Base-by-base conservation (phyloP, 1,140 invertebrate species). In the Drosophila pruinosa region DNA sequence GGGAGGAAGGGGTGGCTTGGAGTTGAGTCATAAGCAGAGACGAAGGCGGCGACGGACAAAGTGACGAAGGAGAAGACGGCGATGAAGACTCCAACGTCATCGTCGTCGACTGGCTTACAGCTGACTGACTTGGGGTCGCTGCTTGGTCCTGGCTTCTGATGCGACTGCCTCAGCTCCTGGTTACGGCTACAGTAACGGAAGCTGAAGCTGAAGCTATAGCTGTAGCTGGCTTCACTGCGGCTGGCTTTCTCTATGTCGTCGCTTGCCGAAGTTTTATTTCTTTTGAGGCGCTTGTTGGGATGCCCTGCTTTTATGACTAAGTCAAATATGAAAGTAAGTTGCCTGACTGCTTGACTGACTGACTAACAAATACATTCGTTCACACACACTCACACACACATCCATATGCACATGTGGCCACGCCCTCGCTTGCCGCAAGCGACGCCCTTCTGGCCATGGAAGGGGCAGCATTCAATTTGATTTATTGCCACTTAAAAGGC, bases 401-500 rank as follows among this genome's bases (percentile, higher is more conserved):
- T 22, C 0, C 45, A 1, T 22, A 14, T 3, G 8, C 45, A 28
- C 45, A 50, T 19, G 10, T n/a, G 31, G 10, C 62, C 45, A 31
- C 22, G 45, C 56, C 24, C 34, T 17, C 14, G 22, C 28, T 15
- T 36, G 62, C 31, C 64, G 59, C 56, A 59, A 22, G 36, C 26
- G 58, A 36, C 57, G 26, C 65, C 14, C 57, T 31, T 43, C 14
- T 45, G 67, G 56, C 39, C 19, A 45, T 15, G 24, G 21, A 39
- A 5, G 39, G 41, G 21, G 59, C 68, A 86, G 59, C 68, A 86
- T 67, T 76, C 82, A 86, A 86, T 86, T 86, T 86, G 81, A 86
- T 86, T 86, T 86, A 86, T 86, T 88, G 78, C 81, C 81, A 86
- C 81, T 88, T 86, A 88, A 86, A 86, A 88, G 81, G 81, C 82